Base-by-base conservation (phyloP, 2,113 vertebrate species). In the Phyllostomus hastatus region DNA sequence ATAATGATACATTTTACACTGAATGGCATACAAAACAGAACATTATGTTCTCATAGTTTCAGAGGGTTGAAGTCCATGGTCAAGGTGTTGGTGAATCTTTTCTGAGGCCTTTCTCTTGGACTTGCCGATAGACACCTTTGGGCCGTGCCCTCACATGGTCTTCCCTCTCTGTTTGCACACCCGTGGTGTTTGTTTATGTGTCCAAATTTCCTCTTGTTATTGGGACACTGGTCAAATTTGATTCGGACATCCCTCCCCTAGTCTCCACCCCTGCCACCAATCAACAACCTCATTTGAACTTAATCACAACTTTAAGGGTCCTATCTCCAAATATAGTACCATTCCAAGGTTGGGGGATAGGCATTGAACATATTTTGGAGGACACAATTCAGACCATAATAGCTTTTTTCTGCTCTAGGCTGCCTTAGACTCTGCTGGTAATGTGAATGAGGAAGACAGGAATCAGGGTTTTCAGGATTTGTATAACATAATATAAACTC, bases 261-360 rank as follows among this genome's bases (percentile, higher is more conserved):
- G 61, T 14, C 1, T 15, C 26, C 28, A 41, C 20, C 31, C 26
- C 7, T 1, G 2, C 22, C 57, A 10, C 5, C 28, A 0, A 0
- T 6, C 7, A 67, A 61, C 33, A 2, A 8, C 10, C 28, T 82
- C 59, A n/a, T 50, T 84, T 48, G 81, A 90, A 69, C 1, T 64
- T 75, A 43, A 26, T 76, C 38, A 10, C 10, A 7, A 50, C 15
- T 41, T 69, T 43, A 73, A 89, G 73, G 22, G 7, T 22, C 52
- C 16, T 46, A 4, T 31, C 19, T 94, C 64, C 19, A 72, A 85
- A 19, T 73, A 57, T 4, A 31, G 48, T 69, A 11, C 35, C n/a
- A 57, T 50, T 41, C 48, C 17, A 50, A 66, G 4, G 4, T 4
- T 48, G 14, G 10, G 43, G 28, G 3, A 57, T 66, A n/a, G 26